phyloP scores from a whole-genome alignment of 2,113 vertebrate species.

The Anhinga anhinga region DNA sequence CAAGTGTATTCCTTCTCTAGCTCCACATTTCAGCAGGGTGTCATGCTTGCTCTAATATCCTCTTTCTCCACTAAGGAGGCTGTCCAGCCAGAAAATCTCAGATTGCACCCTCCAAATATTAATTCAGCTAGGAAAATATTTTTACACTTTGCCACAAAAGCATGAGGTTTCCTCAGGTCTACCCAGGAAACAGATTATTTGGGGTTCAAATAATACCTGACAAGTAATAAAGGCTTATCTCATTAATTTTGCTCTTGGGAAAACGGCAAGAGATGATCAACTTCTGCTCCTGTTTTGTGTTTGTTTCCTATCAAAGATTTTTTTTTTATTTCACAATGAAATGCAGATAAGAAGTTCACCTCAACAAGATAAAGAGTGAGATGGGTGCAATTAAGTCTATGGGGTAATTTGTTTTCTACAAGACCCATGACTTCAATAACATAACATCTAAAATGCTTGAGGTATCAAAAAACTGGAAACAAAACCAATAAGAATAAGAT shows the following conservation, averaged over 20 bases:
- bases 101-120: background rate
- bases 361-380: constrained; percentile 60
- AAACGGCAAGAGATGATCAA: constrained; percentile 4
- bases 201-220: background rate
- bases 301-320: constrained; percentile 20
- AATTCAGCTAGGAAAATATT: background rate
- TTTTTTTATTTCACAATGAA: constrained; percentile 50
- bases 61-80: background rate
- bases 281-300: background rate
- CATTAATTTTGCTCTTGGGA: constrained; percentile 27
- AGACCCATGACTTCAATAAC: constrained; percentile 59
- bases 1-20: background rate
- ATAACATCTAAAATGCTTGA: constrained; percentile 64
- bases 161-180: background rate
- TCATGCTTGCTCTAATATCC: background rate
- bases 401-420: constrained; percentile 67
- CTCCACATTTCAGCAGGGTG: background rate
- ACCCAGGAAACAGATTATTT: background rate
- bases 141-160: background rate
- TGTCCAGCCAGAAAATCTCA: background rate
- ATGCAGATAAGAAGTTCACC: constrained; percentile 57
- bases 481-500: constrained; percentile 54
- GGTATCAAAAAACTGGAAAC: constrained; percentile 62
- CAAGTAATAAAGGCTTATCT: constrained; percentile 29
- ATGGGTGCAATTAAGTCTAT: constrained; percentile 59